Percentiles rank a stretch among this genome's conserved stretches.
Conservation (phyloP, 2,113 vertebrate species). For the Agelaius tricolor region DNA sequence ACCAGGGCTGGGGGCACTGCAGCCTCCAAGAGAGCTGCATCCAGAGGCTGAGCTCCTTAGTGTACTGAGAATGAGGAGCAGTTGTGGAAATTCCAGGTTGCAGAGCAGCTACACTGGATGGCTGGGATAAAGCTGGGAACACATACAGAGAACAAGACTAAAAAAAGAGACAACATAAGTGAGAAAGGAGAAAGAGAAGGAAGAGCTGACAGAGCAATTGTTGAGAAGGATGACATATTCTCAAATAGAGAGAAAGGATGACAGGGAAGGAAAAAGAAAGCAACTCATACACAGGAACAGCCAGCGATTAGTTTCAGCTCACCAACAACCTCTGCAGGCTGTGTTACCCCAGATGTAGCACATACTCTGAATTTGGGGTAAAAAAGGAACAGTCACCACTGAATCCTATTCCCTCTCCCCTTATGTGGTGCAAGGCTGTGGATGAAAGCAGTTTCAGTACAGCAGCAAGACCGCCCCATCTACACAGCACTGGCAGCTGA, state of each 20-base stretch:
- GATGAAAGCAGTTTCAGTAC: not conserved
- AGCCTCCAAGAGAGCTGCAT: not conserved
- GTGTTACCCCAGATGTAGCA: not conserved
- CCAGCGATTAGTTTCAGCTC: not conserved
- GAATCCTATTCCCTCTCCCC: not conserved
- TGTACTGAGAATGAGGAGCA: not conserved
- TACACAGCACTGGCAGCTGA: not conserved
- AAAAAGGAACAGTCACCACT: not conserved
- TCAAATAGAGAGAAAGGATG: not conserved
- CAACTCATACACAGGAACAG: not conserved
- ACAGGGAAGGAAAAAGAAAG: not conserved
- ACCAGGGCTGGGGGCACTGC: not conserved
- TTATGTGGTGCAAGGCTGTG: not conserved
- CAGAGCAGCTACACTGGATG: not conserved
- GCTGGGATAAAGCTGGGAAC: not conserved
- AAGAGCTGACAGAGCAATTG: not conserved
- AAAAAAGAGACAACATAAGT: not conserved
- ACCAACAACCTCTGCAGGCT: not conserved
- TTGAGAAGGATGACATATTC: not conserved
- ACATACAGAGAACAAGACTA: not conserved
- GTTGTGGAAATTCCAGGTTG: not conserved
- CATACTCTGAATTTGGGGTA: not conserved
- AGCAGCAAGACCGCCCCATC: not conserved
- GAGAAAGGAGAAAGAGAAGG: not conserved
- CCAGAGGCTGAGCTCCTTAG: not conserved